Percentiles rank a stretch among this genome's conserved stretches.
Evolutionary conservation across 2,113 vertebrate genomes (phyloP).

Genomic region (Emydura subglobosa): DNA sequence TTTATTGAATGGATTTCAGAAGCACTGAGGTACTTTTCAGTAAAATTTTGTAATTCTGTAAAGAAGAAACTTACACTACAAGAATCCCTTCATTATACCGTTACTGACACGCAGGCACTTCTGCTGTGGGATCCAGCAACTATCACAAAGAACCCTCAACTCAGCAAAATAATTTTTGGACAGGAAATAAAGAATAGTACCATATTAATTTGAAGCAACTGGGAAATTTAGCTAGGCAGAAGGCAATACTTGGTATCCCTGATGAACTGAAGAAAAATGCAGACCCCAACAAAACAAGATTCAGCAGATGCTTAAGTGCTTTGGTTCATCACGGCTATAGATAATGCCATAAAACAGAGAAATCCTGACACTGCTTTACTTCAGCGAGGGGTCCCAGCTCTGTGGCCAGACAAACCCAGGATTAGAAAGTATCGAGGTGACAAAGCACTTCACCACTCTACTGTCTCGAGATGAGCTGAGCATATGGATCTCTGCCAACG

Average conservation of each 20-base stretch:
- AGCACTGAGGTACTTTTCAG: background rate
- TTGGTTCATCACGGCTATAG: background rate
- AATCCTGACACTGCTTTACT: background rate
- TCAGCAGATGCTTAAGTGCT: background rate
- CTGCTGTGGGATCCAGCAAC: background rate
- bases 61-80: conserved; percentile 1
- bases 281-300: background rate
- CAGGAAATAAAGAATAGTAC: background rate
- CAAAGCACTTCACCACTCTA: background rate
- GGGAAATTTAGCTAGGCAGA: background rate
- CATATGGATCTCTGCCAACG: fast-evolving
- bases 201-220: background rate
- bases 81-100: background rate
- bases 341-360: background rate
- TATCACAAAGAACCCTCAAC: background rate
- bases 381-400: background rate
- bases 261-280: background rate
- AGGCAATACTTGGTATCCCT: background rate
- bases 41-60: conserved; percentile 32
- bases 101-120: background rate
- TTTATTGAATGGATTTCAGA: conserved; percentile 37
- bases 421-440: background rate
- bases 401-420: background rate
- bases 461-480: fast-evolving
- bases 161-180: background rate